Evolutionary conservation across 2,113 vertebrate species (phyloP).

Genomic region (Butastur rufipennis): DNA sequence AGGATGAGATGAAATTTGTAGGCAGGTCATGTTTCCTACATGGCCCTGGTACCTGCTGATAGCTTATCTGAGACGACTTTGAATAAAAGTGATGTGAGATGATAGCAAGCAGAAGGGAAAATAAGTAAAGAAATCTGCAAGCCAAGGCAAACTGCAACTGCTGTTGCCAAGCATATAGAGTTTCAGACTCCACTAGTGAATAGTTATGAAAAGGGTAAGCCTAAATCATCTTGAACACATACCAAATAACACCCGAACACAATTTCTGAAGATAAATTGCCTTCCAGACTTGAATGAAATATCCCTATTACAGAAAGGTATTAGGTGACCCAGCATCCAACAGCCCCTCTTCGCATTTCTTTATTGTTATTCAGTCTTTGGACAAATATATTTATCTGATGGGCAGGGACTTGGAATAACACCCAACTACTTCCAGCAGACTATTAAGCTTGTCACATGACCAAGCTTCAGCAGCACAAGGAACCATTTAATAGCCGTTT

Average conservation of each 20-base stretch:
- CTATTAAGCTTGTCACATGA: neutral
- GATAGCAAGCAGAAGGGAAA: conserved; percentile 5
- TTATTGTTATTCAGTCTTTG: neutral
- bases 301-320: neutral
- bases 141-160: neutral
- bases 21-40: neutral
- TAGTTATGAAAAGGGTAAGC: neutral
- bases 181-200: neutral
- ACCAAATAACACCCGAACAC: neutral
- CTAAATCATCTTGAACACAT: neutral
- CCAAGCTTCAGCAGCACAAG: neutral
- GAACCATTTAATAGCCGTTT: neutral
- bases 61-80: neutral
- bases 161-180: neutral
- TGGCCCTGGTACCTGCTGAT: neutral
- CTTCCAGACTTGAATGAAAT: neutral
- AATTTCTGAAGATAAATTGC: neutral
- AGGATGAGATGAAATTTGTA: neutral
- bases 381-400: neutral
- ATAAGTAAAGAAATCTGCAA: neutral
- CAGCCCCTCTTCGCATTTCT: neutral
- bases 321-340: neutral
- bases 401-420: neutral
- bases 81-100: conserved; percentile 5
- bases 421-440: neutral